Evolutionary conservation across 1,140 invertebrate genomes (phyloP), one percentile per base, ranked within the genome.

Genomic region (Pseudobourletiella spinata): DNA sequence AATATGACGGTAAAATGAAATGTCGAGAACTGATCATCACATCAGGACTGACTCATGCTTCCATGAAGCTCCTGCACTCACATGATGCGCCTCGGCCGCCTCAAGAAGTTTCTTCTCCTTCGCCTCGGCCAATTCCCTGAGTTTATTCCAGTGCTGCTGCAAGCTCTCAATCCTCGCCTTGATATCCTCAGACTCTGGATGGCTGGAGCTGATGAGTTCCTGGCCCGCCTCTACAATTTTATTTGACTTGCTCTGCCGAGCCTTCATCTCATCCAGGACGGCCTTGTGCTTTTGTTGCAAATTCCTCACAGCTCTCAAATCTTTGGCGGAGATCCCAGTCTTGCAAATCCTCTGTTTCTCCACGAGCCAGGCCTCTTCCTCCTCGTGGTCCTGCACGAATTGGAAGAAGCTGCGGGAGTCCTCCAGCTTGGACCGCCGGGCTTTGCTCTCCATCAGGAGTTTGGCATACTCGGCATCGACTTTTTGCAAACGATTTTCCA

Each of bases 401-500:
- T 96, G 92, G 74, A 89, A 96, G 71, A 94, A 92, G 71, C 91
- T 89, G 64, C 91, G 80, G 0, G 92, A 91, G 65, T 95, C 90
- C 73, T 96, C 90, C 14, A 99, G 77, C 6, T 87, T 81, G 0
- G 83, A 83, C 59, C 91, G 84, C 18, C 93, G 81, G 60, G 86
- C 83, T 61, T 86, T 85, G 39, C 86, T 86, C 43, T 87, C 79
- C 43, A 86, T 84, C 11, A 85, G 75, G 24, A 91, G 74, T 46
- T 81, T 72, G 14, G 61, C 30, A 44, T 67, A 67, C 32, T 63
- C 62, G 3, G 81, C 76, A 70, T 90, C 86, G 18, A 94, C 76
- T 50, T 82, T 80, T 2, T 83, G 79, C 1, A 93, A 73, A 58
- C 85, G 83, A 55, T 85, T 78, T 48, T 86, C 79, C 30, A 94